Conservation (phyloP, 92 coral and sea anemone species). For the Phenganax marumi region DNA sequence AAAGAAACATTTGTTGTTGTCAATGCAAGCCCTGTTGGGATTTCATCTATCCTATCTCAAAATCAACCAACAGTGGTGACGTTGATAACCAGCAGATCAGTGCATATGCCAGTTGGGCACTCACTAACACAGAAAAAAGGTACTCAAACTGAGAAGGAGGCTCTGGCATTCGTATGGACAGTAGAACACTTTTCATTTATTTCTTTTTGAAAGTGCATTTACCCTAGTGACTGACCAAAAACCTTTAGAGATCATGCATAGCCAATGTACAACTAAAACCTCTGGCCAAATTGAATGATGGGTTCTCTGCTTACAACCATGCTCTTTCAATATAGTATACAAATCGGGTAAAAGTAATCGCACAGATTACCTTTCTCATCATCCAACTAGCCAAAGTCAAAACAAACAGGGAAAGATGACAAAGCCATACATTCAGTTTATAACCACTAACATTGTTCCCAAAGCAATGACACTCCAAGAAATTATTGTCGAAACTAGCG, state of each 20-base stretch:
- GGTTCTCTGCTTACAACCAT: conserved; percentile 9
- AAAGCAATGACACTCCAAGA: not conserved
- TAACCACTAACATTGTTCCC: not conserved
- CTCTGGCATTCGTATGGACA: conserved; percentile 1
- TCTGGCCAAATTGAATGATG: conserved; percentile 15
- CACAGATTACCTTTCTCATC: conserved; percentile 4
- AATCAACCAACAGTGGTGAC: not conserved
- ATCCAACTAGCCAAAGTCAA: not conserved
- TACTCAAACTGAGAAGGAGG: conserved; percentile 15
- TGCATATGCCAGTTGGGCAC: conserved; percentile 14
- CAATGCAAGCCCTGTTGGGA: conserved; percentile 14
- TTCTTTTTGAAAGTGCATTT: not conserved
- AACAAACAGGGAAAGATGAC: not conserved
- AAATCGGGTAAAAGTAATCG: not conserved
- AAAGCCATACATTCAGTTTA: not conserved
- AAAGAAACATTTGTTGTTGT: not conserved
- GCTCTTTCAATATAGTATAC: not conserved
- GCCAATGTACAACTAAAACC: not conserved
- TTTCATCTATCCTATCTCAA: conserved; percentile 3
- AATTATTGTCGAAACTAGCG: not conserved
- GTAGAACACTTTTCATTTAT: conserved; percentile 20
- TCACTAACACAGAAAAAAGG: not conserved
- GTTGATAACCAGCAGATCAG: not conserved
- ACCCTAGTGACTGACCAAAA: not conserved
- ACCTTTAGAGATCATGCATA: not conserved